Evolutionary conservation across 2,797 vertebrate genomes (phyloP).

Genomic region (Ptychadena robeensis): DNA sequence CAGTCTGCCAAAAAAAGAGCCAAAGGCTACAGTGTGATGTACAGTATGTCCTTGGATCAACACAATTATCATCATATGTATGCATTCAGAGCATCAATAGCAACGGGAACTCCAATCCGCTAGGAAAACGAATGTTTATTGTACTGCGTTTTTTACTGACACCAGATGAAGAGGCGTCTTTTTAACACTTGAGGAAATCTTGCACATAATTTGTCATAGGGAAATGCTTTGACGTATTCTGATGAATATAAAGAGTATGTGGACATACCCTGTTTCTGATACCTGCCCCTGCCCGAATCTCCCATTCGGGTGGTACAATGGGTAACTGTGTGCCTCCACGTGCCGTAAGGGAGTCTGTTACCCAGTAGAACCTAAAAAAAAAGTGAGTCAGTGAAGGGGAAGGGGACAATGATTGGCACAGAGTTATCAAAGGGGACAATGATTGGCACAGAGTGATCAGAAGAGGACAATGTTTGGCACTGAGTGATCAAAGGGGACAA

Average conservation of each 20-base stretch:
- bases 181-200: not conserved
- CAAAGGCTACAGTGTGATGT: slow-evolving; percentile 1
- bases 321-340: too few relatives aligned
- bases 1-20: slow-evolving; percentile 42
- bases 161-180: not conserved
- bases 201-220: not conserved
- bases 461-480: too few relatives aligned
- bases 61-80: slow-evolving; percentile 27
- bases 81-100: slow-evolving; percentile 23
- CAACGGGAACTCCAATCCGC: not conserved
- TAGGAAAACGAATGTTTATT: not conserved
- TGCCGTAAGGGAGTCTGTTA: too few relatives aligned
- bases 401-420: too few relatives aligned
- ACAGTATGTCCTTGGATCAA: slow-evolving; percentile 37
- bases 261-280: not conserved
- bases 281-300: too few relatives aligned
- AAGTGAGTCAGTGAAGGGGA: too few relatives aligned
- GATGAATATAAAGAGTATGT: not conserved
- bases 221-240: too few relatives aligned
- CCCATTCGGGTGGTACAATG: too few relatives aligned
- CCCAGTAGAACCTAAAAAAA: too few relatives aligned
- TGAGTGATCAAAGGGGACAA: too few relatives aligned
- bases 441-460: too few relatives aligned
- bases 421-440: too few relatives aligned
- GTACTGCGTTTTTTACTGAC: not conserved